Base-by-base conservation (phyloP, 2,113 vertebrate genomes). In the Channa maculata region DNA sequence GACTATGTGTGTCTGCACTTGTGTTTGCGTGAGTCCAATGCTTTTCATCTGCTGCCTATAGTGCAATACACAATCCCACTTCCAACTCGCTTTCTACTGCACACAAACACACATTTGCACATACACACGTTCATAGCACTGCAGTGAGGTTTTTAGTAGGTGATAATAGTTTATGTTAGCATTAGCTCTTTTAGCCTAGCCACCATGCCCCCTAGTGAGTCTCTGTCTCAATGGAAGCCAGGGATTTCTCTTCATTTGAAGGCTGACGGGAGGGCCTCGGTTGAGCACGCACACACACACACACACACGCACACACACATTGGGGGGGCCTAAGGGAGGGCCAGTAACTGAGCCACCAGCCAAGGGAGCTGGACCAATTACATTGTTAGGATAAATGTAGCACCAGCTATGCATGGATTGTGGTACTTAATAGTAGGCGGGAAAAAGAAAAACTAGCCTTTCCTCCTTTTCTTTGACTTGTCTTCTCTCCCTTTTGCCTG, bases 321-420 rank as follows among this genome's bases (percentile, higher is more conserved):
- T 43, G 61, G 55, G 69, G 83, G 83, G 86, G 88, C 94, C 92
- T 93, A 71, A 84, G 91, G 89, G 92, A 93, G 91, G 93, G 89
- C 87, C 84, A 69, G 88, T 91, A 82, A 95, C 92, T 94, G 93
- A 94, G 93, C 92, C 93, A 94, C 92, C 86, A 86, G 92, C 91
- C 90, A 71, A 91, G 90, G 94, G 90, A 96, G 93, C 91, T 95
- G 93, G 93, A 91, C 94, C 95, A 95, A 94, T 96, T 95, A 95
- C 92, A 92, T 84, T 92, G 92, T 91, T 93, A 93, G 93, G 93
- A 95, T 94, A 93, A 95, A 94, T 94, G 93, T 92, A 91, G 91
- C 87, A 59, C 75, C 77, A 39, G 82, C 92, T 92, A 92, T 92
- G 91, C 93, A 93, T 89, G 92, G 93, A 94, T 93, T 93, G 93